Evolutionary conservation across 2,888 invertebrate genomes (phyloP).

Genomic region (Cephus runcator): DNA sequence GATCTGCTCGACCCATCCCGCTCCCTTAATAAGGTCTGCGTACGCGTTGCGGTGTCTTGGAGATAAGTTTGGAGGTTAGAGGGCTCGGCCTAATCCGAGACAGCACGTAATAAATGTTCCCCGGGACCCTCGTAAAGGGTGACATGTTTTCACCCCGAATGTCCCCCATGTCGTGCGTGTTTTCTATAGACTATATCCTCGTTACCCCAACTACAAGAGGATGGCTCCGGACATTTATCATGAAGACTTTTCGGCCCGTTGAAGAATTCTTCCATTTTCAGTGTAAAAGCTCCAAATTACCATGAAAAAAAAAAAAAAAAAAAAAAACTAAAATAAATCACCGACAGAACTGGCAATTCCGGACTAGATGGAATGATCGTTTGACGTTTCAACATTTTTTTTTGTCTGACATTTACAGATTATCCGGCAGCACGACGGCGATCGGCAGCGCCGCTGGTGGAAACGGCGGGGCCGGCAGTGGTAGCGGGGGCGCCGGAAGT

Average conservation of each 20-base stretch:
- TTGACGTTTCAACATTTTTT: not conserved
- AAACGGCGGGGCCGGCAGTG: conserved; percentile 32
- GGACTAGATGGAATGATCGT: no score
- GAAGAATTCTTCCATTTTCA: not conserved
- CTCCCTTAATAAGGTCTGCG: not conserved
- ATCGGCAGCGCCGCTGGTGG: conserved; percentile 48
- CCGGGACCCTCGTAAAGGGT: conserved; percentile 3
- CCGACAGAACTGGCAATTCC: not conserved
- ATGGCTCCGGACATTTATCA: not conserved
- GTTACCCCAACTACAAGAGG: not conserved
- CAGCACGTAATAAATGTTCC: conserved; percentile 3
- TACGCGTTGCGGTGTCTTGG: not conserved
- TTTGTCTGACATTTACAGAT: conserved; percentile 44
- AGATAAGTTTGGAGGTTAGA: not conserved
- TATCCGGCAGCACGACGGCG: conserved; percentile 55
- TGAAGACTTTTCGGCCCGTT: not conserved
- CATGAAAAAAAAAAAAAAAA: not conserved
- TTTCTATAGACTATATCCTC: not conserved
- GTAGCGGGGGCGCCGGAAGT: conserved; percentile 63
- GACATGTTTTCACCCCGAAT: conserved; percentile 1
- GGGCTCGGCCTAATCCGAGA: not conserved
- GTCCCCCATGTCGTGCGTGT: not conserved
- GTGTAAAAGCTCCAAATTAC: not conserved
- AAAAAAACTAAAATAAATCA: not conserved
- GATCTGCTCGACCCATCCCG: not conserved